Conservation (phyloP, 1,140 invertebrate species). For the Elymnias hypermnestra region DNA sequence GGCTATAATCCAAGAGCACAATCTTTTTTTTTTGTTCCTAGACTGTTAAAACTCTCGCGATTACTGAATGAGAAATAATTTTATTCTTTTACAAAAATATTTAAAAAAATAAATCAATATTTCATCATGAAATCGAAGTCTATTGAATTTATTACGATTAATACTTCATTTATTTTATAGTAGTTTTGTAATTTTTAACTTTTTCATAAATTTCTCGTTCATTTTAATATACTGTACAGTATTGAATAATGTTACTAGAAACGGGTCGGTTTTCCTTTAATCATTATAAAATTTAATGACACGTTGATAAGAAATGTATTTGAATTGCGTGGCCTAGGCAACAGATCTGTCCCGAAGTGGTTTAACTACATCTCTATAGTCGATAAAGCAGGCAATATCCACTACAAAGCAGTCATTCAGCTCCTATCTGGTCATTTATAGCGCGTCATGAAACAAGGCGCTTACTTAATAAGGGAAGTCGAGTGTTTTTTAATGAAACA, state of each 20-base stretch:
- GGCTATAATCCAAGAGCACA: neutral
- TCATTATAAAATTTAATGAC: constrained; percentile 19
- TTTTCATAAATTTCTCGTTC: too few species aligned
- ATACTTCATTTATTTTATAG: neutral
- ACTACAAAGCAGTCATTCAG: constrained; percentile 64
- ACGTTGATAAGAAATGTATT: constrained; percentile 19
- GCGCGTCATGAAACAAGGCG: constrained; percentile 63
- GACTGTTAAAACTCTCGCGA: too few species aligned
- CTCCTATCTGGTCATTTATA: constrained; percentile 67
- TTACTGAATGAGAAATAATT: too few species aligned
- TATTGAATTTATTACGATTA: neutral
- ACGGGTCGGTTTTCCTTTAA: neutral
- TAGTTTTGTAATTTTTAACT: neutral
- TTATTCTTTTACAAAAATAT: too few species aligned
- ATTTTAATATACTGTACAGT: too few species aligned
- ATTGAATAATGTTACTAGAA: too few species aligned
- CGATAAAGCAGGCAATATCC: constrained; percentile 60
- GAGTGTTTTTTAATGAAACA: constrained; percentile 23
- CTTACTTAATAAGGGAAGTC: constrained; percentile 31
- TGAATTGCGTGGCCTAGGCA: constrained; percentile 11
- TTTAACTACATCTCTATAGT: constrained; percentile 48
- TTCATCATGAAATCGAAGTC: too few species aligned
- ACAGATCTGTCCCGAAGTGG: constrained; percentile 29
- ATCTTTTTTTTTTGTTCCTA: too few species aligned
- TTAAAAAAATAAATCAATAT: too few species aligned